Percentiles rank a stretch among this genome's conserved stretches.
Conservation (phyloP, 2,113 vertebrate genomes). For the Alethe castanea region DNA sequence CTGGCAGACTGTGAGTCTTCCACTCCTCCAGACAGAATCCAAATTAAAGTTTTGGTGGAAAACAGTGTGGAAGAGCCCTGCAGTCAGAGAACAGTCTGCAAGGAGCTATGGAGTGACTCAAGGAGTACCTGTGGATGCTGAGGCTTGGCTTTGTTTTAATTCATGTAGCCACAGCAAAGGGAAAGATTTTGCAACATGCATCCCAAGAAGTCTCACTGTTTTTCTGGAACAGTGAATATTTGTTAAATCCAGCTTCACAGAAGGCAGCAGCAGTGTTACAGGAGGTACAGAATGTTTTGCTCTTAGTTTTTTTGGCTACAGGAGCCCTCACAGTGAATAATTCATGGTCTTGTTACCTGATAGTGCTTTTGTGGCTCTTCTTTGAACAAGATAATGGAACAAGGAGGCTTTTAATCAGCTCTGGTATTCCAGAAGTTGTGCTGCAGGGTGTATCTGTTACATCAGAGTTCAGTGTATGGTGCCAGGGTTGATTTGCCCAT, state of each 20-base stretch:
- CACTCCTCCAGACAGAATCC: background rate
- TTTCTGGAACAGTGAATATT: background rate
- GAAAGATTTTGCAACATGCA: background rate
- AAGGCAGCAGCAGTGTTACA: background rate
- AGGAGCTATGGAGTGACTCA: background rate
- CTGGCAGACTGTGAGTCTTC: background rate
- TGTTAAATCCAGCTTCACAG: background rate
- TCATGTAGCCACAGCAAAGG: background rate
- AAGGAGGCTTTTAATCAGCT: background rate
- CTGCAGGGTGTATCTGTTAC: background rate
- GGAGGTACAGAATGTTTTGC: background rate
- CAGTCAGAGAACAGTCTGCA: background rate
- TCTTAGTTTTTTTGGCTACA: background rate
- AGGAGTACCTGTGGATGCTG: background rate
- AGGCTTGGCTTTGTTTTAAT: background rate
- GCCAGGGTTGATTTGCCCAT: background rate
- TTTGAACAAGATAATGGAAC: background rate
- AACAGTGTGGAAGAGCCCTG: background rate
- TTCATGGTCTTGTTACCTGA: conserved; percentile 15
- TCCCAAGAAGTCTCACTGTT: background rate
- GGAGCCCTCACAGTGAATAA: conserved; percentile 33
- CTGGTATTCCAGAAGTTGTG: background rate
- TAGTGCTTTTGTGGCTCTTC: background rate
- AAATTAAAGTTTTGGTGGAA: background rate
- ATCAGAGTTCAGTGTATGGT: background rate